Percentiles rank a stretch among this genome's conserved stretches.
These are phyloP conservation scores for Ornithoptera alexandrae DNA, from an alignment of 2,888 invertebrate species.

Conservation along the genomic window DNA sequence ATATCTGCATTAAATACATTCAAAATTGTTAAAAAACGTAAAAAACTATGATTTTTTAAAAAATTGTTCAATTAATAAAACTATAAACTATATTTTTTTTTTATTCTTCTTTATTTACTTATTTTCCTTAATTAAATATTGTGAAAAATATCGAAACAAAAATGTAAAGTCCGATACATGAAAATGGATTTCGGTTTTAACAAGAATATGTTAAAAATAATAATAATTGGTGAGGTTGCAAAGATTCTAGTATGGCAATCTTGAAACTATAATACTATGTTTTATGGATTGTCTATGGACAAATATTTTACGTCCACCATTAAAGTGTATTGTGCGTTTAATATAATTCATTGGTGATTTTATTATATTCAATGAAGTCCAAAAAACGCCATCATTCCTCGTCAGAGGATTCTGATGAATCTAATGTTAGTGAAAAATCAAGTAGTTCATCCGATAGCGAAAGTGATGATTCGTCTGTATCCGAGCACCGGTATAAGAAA, in stretches of 20 bases:
- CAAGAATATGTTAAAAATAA: too few species aligned
- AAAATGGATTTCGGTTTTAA: too few species aligned
- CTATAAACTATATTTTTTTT: too few species aligned
- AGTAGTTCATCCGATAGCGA: slow-evolving; percentile 69
- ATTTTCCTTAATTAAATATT: background rate
- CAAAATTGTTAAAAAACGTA: too few species aligned
- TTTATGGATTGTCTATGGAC: background rate
- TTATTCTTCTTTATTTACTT: background rate
- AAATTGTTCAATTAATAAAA: background rate
- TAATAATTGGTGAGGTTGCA: too few species aligned
- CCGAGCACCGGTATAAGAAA: slow-evolving; percentile 68
- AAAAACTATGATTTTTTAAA: background rate
- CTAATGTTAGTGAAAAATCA: slow-evolving; percentile 60
- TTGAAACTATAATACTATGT: background rate
- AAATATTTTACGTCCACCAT: slow-evolving; percentile 7
- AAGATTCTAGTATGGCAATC: too few species aligned
- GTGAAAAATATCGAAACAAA: background rate
- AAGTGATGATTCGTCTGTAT: slow-evolving; percentile 64
- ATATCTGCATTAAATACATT: too few species aligned
- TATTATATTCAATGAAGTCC: slow-evolving; percentile 54
- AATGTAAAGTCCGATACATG: background rate
- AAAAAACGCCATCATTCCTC: slow-evolving; percentile 68
- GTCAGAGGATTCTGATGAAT: slow-evolving; percentile 68
- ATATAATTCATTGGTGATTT: slow-evolving; percentile 3
- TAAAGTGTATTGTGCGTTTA: background rate